Conservation (phyloP, 2,113 vertebrate genomes). For the Corythoichthys intestinalis region DNA sequence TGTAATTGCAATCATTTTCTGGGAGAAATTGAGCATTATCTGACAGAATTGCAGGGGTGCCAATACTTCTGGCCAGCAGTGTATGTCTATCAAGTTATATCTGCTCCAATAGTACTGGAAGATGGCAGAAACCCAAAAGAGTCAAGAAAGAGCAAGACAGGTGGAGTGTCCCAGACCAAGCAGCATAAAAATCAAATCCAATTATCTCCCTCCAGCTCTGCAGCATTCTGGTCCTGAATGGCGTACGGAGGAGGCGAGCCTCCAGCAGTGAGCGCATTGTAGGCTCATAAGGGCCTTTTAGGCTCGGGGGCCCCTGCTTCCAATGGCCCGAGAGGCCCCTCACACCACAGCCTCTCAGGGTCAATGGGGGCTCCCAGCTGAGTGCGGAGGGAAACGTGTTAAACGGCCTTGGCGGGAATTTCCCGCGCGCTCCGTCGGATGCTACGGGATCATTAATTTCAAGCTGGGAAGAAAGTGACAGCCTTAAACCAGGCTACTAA, state of each 20-base stretch:
- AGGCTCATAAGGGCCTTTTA: constrained; percentile 64
- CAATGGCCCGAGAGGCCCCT: constrained; percentile 61
- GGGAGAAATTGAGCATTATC: too few species aligned
- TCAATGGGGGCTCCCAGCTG: constrained; percentile 69
- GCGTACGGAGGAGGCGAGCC: constrained; percentile 57
- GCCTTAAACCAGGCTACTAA: constrained; percentile 69
- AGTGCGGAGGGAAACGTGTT: constrained; percentile 66
- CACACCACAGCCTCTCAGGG: constrained; percentile 63
- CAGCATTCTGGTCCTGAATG: constrained; percentile 72
- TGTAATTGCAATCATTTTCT: too few species aligned
- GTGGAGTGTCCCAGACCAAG: constrained; percentile 55
- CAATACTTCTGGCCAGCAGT: too few species aligned
- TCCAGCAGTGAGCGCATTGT: constrained; percentile 76
- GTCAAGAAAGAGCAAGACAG: constrained; percentile 32
- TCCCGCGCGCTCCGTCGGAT: constrained; percentile 62
- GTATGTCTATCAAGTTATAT: constrained; percentile 41
- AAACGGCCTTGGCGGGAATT: constrained; percentile 69
- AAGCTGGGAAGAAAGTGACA: constrained; percentile 73
- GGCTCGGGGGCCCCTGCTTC: constrained; percentile 49
- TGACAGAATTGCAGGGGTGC: too few species aligned
- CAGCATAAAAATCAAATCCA: constrained; percentile 77
- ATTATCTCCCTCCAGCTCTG: constrained; percentile 66
- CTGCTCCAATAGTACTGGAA: constrained; percentile 54
- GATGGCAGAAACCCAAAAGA: constrained; percentile 44
- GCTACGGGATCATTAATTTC: constrained; percentile 73